These are phyloP conservation scores for Nothocercus julius DNA, from an alignment of 2,113 vertebrate genomes.

Conservation along the genomic window DNA sequence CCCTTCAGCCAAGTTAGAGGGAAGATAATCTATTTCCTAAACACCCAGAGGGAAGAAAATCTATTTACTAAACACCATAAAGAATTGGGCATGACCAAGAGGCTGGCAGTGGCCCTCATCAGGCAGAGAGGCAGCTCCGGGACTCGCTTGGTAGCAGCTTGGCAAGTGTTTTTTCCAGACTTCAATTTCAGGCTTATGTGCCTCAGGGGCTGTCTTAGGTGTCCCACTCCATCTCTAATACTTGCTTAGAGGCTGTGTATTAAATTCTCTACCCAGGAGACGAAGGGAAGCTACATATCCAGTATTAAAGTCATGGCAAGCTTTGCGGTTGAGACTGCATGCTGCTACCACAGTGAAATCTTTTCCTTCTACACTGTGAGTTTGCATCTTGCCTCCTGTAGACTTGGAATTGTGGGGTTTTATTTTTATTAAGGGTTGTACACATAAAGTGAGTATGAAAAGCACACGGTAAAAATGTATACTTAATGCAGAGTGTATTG, in stretches of 20 bases:
- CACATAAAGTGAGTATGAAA: not conserved
- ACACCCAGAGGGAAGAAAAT: not conserved
- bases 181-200: not conserved
- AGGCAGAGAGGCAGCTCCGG: not conserved
- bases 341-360: not conserved
- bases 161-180: not conserved
- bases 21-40: not conserved
- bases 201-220: not conserved
- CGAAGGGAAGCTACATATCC: not conserved
- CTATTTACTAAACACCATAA: not conserved
- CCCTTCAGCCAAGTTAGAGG: not conserved
- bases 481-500: not conserved
- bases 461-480: not conserved
- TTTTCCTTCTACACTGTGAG: not conserved
- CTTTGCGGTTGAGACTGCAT: too few relatives aligned
- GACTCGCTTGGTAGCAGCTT: not conserved
- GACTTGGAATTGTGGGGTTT: not conserved
- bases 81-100: not conserved
- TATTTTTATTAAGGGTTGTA: not conserved
- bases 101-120: not conserved
- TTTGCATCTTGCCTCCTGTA: not conserved
- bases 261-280: not conserved
- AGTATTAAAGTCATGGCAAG: not conserved
- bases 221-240: not conserved
- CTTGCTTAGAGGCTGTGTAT: not conserved